Base-by-base conservation (phyloP, 1,140 invertebrate species). In the Cydia splendana region DNA sequence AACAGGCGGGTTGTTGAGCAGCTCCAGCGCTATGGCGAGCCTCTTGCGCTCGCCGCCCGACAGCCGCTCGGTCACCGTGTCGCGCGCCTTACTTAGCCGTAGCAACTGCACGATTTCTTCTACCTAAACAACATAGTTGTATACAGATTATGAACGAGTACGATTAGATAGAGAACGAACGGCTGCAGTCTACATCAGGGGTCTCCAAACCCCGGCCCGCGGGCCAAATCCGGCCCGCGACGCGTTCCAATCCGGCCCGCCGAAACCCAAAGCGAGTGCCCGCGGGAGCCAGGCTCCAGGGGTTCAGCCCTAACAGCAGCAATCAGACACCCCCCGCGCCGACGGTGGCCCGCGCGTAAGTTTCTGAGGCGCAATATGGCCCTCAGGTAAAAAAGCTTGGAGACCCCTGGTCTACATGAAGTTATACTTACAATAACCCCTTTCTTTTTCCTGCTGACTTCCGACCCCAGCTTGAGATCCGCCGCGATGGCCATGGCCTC, bases 1-100 rank as follows among this genome's bases (percentile, higher is more conserved):
- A 2, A 99, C 95, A 2, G 98, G 97, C n/a, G 98, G 98, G 92
- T 99, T 99, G 91, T 98, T 98, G 15, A 99, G 94, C 12, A 99
- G 94, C 93, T 99, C 98, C 28, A 98, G 88, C 7, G 98, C 98
- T 48, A 99, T 98, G 0, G 97, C 97, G 6, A 99, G 92, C 42
- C 98, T 94, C 89, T 99, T 99, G 74, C 95, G 95, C 91, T 99
- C 98, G 0, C 98, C 98, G 0, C 98, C 98, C 0, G 98, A 99
- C 2, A 99, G 93, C 69, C 94, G 94, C 67, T 95, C 94, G 0
- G 96, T 96, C 30, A 95, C 87, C 0, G 98, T 98, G 78, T 97
- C 94, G 76, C 90, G 93, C 0, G 95, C 93, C 74, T 93, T 94
- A 24, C 84, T 93, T 74, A 97, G 90, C 83, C 96, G 94, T 62